Evolutionary conservation across 2,797 vertebrate species (phyloP).

Genomic region (Gymnoscopelus microlampas): DNA sequence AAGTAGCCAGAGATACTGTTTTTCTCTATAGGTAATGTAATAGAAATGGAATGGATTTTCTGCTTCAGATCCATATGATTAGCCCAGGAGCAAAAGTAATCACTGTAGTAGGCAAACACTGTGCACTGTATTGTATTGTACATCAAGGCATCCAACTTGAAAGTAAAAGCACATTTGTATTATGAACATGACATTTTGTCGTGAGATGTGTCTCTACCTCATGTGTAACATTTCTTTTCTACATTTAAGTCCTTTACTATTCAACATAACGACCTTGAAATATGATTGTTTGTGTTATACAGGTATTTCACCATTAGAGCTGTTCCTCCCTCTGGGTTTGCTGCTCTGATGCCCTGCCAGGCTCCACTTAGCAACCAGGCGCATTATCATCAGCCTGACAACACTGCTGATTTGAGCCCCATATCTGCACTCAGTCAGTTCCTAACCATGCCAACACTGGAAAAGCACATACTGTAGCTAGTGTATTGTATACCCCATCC

Average conservation of each 20-base stretch:
- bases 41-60: not conserved
- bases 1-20: too few species aligned
- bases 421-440: too few species aligned
- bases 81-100: not conserved
- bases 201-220: too few species aligned
- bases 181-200: too few species aligned
- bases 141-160: too few species aligned
- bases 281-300: not conserved
- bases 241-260: not conserved
- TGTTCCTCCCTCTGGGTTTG: not conserved
- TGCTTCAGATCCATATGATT: constrained; percentile 3
- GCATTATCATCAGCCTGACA: not conserved
- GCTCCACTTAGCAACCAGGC: not conserved
- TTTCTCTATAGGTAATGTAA: not conserved
- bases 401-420: not conserved
- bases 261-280: not conserved
- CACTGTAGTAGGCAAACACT: too few species aligned
- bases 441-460: too few species aligned
- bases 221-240: not conserved
- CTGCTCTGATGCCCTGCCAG: constrained; percentile 13
- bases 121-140: too few species aligned
- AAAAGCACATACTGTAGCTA: too few species aligned
- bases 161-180: too few species aligned
- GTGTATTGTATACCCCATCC: too few species aligned
- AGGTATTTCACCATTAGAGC: not conserved